These are phyloP conservation scores for Micrasema minimum DNA, from an alignment of 1,140 invertebrate species.

Conservation along the genomic window DNA sequence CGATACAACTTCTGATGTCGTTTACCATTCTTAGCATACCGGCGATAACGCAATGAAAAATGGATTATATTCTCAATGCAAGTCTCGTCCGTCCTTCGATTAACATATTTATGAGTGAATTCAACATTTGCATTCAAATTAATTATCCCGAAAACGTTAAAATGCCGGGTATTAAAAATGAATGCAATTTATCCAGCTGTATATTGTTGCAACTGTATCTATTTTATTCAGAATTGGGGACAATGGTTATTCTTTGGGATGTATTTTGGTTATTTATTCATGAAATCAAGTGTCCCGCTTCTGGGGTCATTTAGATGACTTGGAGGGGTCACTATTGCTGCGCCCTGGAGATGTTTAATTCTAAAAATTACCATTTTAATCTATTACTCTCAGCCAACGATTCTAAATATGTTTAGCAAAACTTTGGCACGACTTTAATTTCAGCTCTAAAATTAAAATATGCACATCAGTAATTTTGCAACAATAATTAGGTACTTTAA, in stretches of 20 bases:
- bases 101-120: constrained; percentile 33
- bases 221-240: constrained; percentile 15
- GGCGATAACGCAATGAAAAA: background rate
- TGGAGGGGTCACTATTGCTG: background rate
- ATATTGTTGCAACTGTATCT: constrained; percentile 26
- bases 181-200: constrained; percentile 4
- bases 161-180: constrained; percentile 2
- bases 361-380: constrained; percentile 20
- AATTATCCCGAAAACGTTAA: constrained; percentile 31
- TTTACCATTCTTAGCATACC: background rate
- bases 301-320: constrained; percentile 22
- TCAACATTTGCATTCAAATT: constrained; percentile 27
- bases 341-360: constrained; percentile 33
- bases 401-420: background rate
- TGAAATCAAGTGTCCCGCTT: constrained; percentile 25
- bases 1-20: too few relatives aligned
- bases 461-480: too few relatives aligned
- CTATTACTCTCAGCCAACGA: background rate
- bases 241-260: constrained; percentile 21
- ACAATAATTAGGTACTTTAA: too few relatives aligned
- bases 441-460: too few relatives aligned
- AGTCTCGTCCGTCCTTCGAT: constrained; percentile 20
- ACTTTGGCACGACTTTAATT: too few relatives aligned
- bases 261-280: constrained; percentile 31
- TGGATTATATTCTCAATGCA: constrained; percentile 15